Base-by-base conservation (phyloP, 2,113 vertebrate species). In the Platichthys stellatus region DNA sequence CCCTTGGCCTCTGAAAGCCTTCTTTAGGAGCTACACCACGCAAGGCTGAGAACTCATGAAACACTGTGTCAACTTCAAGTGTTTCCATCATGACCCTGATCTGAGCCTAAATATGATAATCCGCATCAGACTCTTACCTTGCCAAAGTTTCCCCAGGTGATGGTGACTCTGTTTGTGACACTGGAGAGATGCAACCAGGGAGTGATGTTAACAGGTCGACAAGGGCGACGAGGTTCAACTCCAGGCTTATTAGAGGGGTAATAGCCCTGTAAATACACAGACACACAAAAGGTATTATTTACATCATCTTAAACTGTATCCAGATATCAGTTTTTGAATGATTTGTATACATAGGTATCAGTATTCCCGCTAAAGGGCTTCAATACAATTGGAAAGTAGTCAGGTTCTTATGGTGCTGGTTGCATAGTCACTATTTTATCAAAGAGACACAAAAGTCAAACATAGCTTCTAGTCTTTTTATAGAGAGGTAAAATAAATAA, bases 91-190 rank as follows among this genome's bases (percentile, higher is more conserved):
- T 1, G 12, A 51, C 13, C n/a, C 28, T 54, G 12, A 65, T 8
- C 17, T 64, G 23, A 0, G 0, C 1, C 38, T 65, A 24, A 74
- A 45, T 43, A 21, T n/a, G 51, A 57, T 18, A 60, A 14, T 51
- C 8, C 49, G 49, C 15, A 21, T 72, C 2, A 45, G 45, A 70
- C 54, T 38, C 74, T 80, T 86, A 99, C 98, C 96, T 99, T 99
- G 90, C 97, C 97, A 0, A 98, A 99, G 89, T 99, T 99, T 15
- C 98, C 98, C 98, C 98, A 99, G 71, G 97, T 98, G 76, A 99
- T 92, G 0, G 97, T 98, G 92, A 98, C 96, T 87, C 97, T 95
- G 89, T 99, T 99, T 85, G 96, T 96, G 58, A 96, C 96, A 4
- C 93, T 96, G 20, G 97, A 98, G 86, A 98, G 92, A 90, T 99